A percentile compares a stretch with the other conserved stretches of the same genome.
Conservation (phyloP, 2,113 vertebrate genomes). For the Muscicapa adusta region DNA sequence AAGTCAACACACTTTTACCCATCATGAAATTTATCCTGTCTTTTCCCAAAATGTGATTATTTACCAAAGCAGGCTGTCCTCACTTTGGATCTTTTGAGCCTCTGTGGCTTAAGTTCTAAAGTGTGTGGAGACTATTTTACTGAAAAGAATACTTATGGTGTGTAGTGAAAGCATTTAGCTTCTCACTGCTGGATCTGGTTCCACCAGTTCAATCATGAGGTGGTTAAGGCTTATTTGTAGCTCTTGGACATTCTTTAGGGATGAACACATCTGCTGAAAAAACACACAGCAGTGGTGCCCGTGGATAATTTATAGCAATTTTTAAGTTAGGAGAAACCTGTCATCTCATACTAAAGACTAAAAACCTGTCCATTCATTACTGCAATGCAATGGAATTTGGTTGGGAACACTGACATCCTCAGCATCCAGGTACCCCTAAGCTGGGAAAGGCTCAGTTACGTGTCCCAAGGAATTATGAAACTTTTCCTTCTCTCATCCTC, state of each 20-base stretch:
- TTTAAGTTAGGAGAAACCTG: constrained; percentile 32
- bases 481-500: not conserved
- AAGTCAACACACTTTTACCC: not conserved
- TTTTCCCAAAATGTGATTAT: not conserved
- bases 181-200: constrained; percentile 7
- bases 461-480: not conserved
- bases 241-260: constrained; percentile 49
- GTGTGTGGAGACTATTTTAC: not conserved
- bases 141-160: not conserved
- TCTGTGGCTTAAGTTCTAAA: not conserved
- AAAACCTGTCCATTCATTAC: constrained; percentile 41
- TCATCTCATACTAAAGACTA: constrained; percentile 47
- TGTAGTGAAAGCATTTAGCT: not conserved
- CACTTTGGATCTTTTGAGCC: not conserved
- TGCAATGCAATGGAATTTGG: constrained; percentile 3
- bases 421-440: not conserved
- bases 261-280: constrained; percentile 35
- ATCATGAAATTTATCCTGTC: not conserved
- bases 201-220: constrained; percentile 16
- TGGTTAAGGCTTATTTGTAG: constrained; percentile 55
- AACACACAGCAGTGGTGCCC: constrained; percentile 2
- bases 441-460: not conserved
- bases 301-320: constrained; percentile 36
- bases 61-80: not conserved
- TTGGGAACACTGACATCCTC: constrained; percentile 11